Conservation (phyloP, 2,113 vertebrate species). For the Mugil cephalus region DNA sequence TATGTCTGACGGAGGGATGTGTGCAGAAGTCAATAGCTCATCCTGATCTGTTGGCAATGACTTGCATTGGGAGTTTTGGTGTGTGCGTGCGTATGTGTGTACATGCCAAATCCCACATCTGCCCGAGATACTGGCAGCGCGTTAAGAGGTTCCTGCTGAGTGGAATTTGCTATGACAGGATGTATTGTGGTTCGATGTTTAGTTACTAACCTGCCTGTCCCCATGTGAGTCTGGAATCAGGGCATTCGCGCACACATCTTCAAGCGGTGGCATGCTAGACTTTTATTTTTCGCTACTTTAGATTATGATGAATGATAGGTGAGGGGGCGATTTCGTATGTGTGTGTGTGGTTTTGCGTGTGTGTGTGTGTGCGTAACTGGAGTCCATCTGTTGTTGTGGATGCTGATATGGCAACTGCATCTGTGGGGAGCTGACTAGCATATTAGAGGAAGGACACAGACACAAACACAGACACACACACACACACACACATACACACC, state of each 20-base stretch:
- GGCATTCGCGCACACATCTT: constrained; percentile 5
- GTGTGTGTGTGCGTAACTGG: constrained; percentile 48
- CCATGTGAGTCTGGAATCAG: constrained; percentile 14
- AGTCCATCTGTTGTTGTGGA: constrained; percentile 77
- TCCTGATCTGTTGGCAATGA: constrained; percentile 54
- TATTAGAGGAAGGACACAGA: constrained; percentile 54
- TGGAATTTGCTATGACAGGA: constrained; percentile 51
- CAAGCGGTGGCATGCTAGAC: neutral
- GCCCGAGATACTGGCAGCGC: constrained; percentile 38
- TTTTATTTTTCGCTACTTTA: constrained; percentile 31
- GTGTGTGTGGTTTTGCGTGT: constrained; percentile 9
- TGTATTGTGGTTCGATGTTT: constrained; percentile 41
- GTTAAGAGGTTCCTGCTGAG: constrained; percentile 47
- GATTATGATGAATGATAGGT: constrained; percentile 33
- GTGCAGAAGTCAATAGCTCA: constrained; percentile 61
- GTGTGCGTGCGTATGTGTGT: constrained; percentile 14
- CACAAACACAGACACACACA: constrained; percentile 28
- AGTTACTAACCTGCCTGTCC: constrained; percentile 38
- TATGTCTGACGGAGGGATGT: constrained; percentile 47
- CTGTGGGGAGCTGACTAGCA: constrained; percentile 72
- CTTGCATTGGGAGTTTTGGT: constrained; percentile 36
- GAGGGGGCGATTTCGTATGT: constrained; percentile 18
- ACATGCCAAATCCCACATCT: constrained; percentile 50
- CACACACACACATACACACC: constrained; percentile 16
- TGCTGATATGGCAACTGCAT: constrained; percentile 76